Evolutionary conservation across 2,797 vertebrate species (phyloP).

Genomic region (Lepidocolaptes lacrymiger): DNA sequence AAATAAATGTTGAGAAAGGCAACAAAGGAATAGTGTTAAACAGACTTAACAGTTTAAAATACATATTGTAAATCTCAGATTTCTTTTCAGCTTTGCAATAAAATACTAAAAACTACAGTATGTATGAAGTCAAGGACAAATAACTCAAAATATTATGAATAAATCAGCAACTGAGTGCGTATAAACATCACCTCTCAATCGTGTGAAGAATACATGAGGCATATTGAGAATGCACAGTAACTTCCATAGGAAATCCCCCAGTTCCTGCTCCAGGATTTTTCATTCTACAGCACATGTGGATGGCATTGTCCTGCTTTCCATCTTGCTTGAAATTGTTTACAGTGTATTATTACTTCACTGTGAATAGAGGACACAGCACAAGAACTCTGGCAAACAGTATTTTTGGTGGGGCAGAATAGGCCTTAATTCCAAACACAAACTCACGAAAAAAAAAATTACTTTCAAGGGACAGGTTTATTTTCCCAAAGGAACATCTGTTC

Average conservation of each 20-base stretch:
- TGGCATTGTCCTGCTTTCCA: not conserved
- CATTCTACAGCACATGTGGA: not conserved
- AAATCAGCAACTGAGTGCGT: not conserved
- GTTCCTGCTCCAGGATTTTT: conserved; percentile 5
- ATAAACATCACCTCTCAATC: not conserved
- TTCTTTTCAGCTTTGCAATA: not conserved
- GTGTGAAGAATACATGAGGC: not conserved
- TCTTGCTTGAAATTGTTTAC: not conserved
- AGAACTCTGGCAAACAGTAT: not conserved
- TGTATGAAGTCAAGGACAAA: not conserved
- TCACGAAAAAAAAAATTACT: not conserved
- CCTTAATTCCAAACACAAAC: not conserved
- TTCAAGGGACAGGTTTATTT: not conserved
- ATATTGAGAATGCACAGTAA: not conserved
- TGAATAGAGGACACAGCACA: not conserved
- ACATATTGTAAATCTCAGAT: not conserved
- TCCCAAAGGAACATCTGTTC: conserved; percentile 22
- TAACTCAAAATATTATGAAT: not conserved
- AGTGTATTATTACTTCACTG: not conserved
- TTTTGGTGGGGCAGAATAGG: not conserved
- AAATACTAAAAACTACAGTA: not conserved
- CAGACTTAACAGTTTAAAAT: not conserved
- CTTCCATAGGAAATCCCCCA: not conserved
- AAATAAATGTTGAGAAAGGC: not conserved
- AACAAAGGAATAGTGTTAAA: not conserved